phyloP scores from a whole-genome alignment of 2,113 vertebrate species.

The Charina bottae region DNA sequence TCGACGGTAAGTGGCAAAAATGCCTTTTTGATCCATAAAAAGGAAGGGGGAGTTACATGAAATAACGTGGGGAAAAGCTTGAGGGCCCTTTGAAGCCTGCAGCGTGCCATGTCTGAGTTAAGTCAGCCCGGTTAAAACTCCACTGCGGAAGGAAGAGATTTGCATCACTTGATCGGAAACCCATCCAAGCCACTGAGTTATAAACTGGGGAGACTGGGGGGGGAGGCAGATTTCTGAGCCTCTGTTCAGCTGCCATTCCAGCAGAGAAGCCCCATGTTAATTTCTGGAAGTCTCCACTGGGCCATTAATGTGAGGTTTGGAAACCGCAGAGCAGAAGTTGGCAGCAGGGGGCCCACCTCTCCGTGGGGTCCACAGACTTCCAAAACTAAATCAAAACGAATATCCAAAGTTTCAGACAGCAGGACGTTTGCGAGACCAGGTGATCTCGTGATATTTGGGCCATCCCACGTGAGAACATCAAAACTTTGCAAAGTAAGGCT shows the following conservation, averaged over 20 bases:
- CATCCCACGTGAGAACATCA: no score
- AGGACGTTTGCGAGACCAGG: no score
- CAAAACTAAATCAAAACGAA: no score
- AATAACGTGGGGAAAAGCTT: neutral
- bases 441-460: no score
- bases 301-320: neutral
- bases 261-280: neutral
- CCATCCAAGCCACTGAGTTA: neutral
- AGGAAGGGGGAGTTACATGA: neutral
- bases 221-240: neutral
- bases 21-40: neutral
- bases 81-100: neutral
- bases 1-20: no score
- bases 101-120: neutral
- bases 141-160: neutral
- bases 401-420: no score
- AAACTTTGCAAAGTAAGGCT: no score
- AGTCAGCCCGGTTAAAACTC: neutral
- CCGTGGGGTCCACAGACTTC: no score
- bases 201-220: neutral
- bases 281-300: neutral
- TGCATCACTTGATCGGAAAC: neutral
- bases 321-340: no score
- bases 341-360: no score
- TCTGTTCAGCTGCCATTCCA: neutral